Evolutionary conservation across 2,113 vertebrate species (phyloP), one percentile per base, ranked within the genome.

Genomic region (Panthera leo): DNA sequence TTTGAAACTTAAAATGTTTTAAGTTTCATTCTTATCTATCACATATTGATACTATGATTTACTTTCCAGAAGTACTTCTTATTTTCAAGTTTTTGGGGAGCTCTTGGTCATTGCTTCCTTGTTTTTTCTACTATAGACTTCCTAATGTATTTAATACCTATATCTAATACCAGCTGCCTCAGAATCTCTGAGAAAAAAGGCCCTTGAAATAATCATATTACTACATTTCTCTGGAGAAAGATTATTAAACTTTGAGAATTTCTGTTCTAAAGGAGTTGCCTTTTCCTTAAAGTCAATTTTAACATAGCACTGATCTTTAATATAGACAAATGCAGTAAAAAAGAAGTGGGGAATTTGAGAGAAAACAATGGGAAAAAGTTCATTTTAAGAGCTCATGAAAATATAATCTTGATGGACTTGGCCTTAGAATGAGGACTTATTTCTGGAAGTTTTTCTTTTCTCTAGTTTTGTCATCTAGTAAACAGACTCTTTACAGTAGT

Each of bases 381-480:
- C 25, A 21, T 89, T 75, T 16, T 86, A 86, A 21, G 42, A 53
- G 2, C 19, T 84, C 8, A 55, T 63, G 18, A 85, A 92, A 91
- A 88, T 65, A 4, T 58, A 79, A 65, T 76, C 58, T 87, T 73
- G n/a, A 78, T 75, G 36, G 36, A 68, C 1, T 67, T 97, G 51
- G 36, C 23, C 90, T 90, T 79, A 23, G 3, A 96, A 75, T 42
- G 42, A 42, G 15, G 27, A 83, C 14, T 67, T 29, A 79, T 29
- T 70, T 79, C 45, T 70, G 42, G 23, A 42, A 85, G 4, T 67
- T 96, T 96, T 97, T 89, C 10, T 89, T 92, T 89, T 61, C 18
- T 93, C 63, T 86, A 34, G 53, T 73, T 73, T 58, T 84, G 3
- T 63, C 48, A 68, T 75, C 19, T 80, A n/a, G 14, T 92, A 80